Conservation (phyloP, 2,113 vertebrate species). For the Trogon melanurus region DNA sequence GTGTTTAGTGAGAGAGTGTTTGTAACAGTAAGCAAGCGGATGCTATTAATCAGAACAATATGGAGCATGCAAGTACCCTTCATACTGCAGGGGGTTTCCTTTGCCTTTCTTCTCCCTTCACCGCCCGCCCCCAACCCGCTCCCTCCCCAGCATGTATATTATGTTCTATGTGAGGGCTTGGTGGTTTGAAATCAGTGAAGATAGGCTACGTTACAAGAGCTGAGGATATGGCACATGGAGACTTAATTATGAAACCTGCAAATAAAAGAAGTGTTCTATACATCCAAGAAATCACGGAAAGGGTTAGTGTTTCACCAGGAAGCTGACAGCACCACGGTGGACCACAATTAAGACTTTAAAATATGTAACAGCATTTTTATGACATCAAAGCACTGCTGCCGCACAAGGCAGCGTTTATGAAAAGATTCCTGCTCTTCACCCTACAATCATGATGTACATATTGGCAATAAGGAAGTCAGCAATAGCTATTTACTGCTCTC, state of each 20-base stretch:
- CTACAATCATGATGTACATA: conserved; percentile 56
- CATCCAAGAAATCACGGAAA: background rate
- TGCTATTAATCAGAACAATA: conserved; percentile 40
- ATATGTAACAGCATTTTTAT: conserved; percentile 61
- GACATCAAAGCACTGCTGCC: conserved; percentile 52
- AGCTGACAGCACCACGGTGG: conserved; percentile 11
- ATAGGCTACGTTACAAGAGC: background rate
- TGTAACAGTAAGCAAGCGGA: background rate
- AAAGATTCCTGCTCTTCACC: conserved; percentile 62
- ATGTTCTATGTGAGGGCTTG: background rate
- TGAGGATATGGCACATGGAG: background rate
- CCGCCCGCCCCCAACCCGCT: background rate
- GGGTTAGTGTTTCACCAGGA: conserved; percentile 51
- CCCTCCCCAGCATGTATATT: background rate
- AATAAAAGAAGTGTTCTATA: background rate
- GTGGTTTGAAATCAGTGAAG: background rate
- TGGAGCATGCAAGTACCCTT: background rate
- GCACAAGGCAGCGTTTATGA: conserved; percentile 49
- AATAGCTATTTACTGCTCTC: conserved; percentile 70
- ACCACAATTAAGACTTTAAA: conserved; percentile 65
- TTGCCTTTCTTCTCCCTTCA: background rate
- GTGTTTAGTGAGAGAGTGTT: conserved; percentile 23
- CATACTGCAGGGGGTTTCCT: background rate
- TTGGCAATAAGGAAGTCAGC: conserved; percentile 70
- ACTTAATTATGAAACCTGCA: conserved; percentile 2